Evolutionary conservation across 2,797 vertebrate species (phyloP).

Genomic region (Pampus argenteus): DNA sequence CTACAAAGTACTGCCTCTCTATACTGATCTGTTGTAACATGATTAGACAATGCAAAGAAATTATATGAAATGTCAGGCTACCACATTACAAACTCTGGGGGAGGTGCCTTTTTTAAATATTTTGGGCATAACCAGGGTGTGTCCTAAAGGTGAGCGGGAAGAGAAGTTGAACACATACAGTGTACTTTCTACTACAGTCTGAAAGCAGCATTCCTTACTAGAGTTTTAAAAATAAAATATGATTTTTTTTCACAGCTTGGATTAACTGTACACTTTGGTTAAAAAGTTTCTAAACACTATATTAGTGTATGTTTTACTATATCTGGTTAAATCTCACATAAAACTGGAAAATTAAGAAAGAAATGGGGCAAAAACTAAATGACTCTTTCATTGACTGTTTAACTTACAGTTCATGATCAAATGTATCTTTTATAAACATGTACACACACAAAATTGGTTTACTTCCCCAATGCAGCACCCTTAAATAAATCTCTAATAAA

Average conservation of each 20-base stretch:
- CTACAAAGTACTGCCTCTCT: slow-evolving; percentile 8
- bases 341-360: background rate
- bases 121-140: slow-evolving; percentile 24
- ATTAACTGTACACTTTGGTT: background rate
- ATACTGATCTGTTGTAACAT: slow-evolving; percentile 44
- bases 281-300: background rate
- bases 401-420: too few species aligned
- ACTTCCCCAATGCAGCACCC: too few species aligned
- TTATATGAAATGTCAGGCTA: slow-evolving; percentile 11
- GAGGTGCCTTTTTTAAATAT: slow-evolving; percentile 35
- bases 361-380: background rate
- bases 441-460: background rate
- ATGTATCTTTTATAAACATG: too few species aligned
- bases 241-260: background rate
- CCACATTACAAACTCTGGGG: slow-evolving; percentile 22
- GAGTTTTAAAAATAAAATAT: background rate
- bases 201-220: background rate
- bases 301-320: background rate
- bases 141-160: slow-evolving; percentile 7
- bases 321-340: background rate
- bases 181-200: background rate
- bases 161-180: slow-evolving; percentile 6
- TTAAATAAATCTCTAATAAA: background rate
- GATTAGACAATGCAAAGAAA: slow-evolving; percentile 25
- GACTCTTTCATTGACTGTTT: too few species aligned